Base-by-base conservation (phyloP, 2,113 vertebrate species). In the Lophius piscatorius region DNA sequence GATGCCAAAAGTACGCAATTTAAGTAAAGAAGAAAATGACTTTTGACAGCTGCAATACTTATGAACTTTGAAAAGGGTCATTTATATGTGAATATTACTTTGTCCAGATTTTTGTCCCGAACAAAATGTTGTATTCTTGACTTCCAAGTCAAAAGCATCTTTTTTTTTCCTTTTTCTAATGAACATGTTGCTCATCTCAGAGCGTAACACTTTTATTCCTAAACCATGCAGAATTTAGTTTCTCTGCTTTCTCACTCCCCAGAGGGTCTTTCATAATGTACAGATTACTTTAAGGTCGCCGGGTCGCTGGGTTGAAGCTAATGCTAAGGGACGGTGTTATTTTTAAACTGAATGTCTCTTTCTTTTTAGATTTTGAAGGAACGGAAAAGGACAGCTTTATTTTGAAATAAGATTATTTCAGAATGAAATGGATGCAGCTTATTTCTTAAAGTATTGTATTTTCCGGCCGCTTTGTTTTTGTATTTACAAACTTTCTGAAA, bases 251-350 rank as follows among this genome's bases (percentile, higher is more conserved):
- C 20, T 71, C 50, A 10, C 42, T 58, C 65, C 70, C 56, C 49
- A 63, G 51, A 66, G 52, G 59, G 36, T 71, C 59, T 74, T 78
- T 76, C 65, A 77, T 80, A 76, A 84, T 78, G 76, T 79, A 68
- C 64, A 65, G 49, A 86, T 85, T 75, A 80, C 63, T 85, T 81
- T 63, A 68, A 87, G 72, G 61, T 85, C 39, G 48, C 63, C 73
- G 72, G 59, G 55, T 74, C 80, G 67, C 42, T 65, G 45, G 51
- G 83, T 69, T 84, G 71, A 87, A 64, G 70, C 56, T 87, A 50
- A 82, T 74, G 24, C 56, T 45, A 63, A 70, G 70, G 57, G 76
- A 78, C 59, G 16, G 55, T 34, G 65, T 71, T 78, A 85, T 78
- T 84, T 87, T 74, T 69, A 77, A 81, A 74, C 38, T 33, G 12